phyloP scores from a whole-genome alignment of 2,888 invertebrate species.

The Polymixis flavicincta region DNA sequence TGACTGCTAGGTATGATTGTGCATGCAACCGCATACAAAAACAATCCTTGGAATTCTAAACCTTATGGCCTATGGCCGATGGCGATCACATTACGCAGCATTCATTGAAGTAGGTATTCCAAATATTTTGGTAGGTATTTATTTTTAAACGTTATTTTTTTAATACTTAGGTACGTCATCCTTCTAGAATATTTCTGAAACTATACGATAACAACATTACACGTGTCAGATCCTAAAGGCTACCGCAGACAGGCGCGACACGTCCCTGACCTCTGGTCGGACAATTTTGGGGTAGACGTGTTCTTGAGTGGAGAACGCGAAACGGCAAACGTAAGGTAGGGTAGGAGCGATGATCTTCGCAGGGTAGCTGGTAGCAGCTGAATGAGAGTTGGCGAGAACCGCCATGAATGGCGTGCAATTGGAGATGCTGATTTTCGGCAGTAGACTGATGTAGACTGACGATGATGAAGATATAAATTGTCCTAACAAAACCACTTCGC shows the following conservation, averaged over 20 bases:
- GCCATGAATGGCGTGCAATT: too few relatives aligned
- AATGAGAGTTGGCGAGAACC: too few relatives aligned
- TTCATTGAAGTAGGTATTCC: slow-evolving; percentile 11
- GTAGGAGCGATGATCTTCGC: too few relatives aligned
- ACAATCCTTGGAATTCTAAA: slow-evolving; percentile 39
- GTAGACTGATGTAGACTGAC: too few relatives aligned
- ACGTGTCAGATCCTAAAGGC: not conserved
- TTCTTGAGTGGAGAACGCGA: too few relatives aligned
- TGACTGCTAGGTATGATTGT: slow-evolving; percentile 40
- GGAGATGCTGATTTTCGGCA: too few relatives aligned
- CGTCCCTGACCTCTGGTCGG: not conserved
- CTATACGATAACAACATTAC: not conserved
- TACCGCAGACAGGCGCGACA: not conserved
- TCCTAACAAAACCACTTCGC: not conserved
- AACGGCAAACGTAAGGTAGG: too few relatives aligned
- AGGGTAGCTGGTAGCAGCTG: too few relatives aligned
- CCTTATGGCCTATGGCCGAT: not conserved
- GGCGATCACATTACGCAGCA: slow-evolving; percentile 5
- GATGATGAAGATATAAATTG: too few relatives aligned
- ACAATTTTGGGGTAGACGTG: not conserved
- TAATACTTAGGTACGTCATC: not conserved
- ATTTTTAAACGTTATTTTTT: not conserved
- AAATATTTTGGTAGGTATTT: slow-evolving; percentile 13
- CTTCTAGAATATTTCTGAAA: not conserved
- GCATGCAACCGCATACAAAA: slow-evolving; percentile 16